Base-by-base conservation (phyloP, 2,113 vertebrate genomes). In the Tamias sibiricus region DNA sequence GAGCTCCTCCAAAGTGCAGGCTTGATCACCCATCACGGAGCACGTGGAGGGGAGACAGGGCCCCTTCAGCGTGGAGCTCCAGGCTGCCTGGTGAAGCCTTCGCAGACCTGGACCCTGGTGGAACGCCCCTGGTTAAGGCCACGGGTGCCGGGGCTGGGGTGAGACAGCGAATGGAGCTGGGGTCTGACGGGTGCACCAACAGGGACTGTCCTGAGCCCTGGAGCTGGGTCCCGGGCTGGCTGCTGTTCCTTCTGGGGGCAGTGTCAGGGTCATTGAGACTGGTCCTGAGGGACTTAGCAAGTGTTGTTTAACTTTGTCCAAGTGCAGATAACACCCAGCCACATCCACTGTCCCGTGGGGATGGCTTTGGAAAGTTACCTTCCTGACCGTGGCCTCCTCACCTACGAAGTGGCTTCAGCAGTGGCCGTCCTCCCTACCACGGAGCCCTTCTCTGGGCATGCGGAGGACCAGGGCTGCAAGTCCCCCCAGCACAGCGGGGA, bases 121-220 rank as follows among this genome's bases (percentile, higher is more conserved):
- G 20, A 32, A 52, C 71, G 54, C 40, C 26, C 17, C 16, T 17
- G 35, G 30, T 77, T 71, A 64, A 77, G 6, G 24, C 8, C 75
- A 1, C 20, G 22, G 44, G 79, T 17, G 5, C 40, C 40, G 10
- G 28, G 66, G 30, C 16, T 49, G n/a, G 40, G 7, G 1, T 35
- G 26, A 26, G 71, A 52, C 2, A 1, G n/a, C 20, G 2, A 1
- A 16, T 14, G 44, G 28, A 6, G 3, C 26, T n/a, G 35, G 32
- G 26, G 7, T 37, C 6, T 32, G 47, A 28, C 0, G 6, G 30
- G 13, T 11, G 16, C 66, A 44, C 71, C 42, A 52, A 10, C 35
- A 24, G 66, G 47, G 8, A 6, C n/a, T 5, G 28, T 11, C 5
- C 22, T 37, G 64, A 4, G 3, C 12, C 6, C 2, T 54, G 13